These are phyloP conservation scores for Latrodectus hesperus DNA, from an alignment of 2,888 invertebrate genomes.

Conservation along the genomic window DNA sequence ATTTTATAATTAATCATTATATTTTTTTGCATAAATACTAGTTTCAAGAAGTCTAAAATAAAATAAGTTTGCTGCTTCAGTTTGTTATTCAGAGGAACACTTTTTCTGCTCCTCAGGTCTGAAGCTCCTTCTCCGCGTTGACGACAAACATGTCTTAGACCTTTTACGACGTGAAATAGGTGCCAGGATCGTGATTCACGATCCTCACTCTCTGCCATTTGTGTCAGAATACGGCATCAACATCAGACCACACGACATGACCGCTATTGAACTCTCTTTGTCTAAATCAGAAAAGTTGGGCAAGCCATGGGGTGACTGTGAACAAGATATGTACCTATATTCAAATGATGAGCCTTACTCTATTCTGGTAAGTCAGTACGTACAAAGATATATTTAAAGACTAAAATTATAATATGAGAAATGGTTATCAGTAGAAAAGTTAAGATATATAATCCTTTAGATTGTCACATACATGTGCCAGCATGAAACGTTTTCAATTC, in stretches of 20 bases:
- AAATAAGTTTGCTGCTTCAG: background rate
- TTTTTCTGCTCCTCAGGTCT: conserved; percentile 13
- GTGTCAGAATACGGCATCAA: conserved; percentile 41
- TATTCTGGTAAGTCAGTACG: conserved; percentile 7
- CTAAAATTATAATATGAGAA: too few relatives aligned
- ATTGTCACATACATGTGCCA: too few relatives aligned
- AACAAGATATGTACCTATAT: background rate
- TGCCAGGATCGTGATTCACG: conserved; percentile 32
- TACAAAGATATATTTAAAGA: too few relatives aligned
- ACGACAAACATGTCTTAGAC: conserved; percentile 11
- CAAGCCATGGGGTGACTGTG: conserved; percentile 37
- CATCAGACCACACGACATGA: conserved; percentile 35
- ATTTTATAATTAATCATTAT: background rate
- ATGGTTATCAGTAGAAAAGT: too few relatives aligned
- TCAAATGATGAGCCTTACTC: conserved; percentile 27
- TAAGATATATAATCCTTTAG: too few relatives aligned
- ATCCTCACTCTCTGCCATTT: conserved; percentile 26
- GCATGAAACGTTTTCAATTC: too few relatives aligned
- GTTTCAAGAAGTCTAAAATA: too few relatives aligned
- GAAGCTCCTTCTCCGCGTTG: conserved; percentile 28
- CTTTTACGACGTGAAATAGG: conserved; percentile 31
- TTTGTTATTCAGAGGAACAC: background rate
- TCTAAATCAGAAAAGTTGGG: conserved; percentile 9
- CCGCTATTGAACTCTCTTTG: conserved; percentile 30
- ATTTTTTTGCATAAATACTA: background rate